Percentiles rank a stretch among this genome's conserved stretches.
phyloP scores from a whole-genome alignment of 2,797 vertebrate species.

The Acanthurus tractus region DNA sequence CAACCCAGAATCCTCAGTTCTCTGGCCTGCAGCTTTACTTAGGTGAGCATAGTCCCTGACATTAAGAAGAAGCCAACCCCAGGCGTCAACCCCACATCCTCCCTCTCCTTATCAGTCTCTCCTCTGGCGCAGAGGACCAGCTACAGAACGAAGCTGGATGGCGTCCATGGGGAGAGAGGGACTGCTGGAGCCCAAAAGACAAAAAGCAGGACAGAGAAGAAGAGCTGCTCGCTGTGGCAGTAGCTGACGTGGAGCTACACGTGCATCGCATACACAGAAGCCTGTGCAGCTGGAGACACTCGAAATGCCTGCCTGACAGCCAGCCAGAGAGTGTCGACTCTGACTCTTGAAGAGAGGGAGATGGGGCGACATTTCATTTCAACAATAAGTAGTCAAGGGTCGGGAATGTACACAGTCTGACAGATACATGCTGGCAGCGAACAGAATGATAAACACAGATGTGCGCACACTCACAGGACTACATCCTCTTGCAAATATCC shows the following conservation, averaged over 20 bases:
- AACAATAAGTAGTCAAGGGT: constrained; percentile 24
- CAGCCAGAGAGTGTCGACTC: constrained; percentile 42
- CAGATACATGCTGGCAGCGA: constrained; percentile 23
- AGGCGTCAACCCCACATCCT: constrained; percentile 3
- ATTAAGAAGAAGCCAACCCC: constrained; percentile 32
- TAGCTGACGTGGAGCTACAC: constrained; percentile 74
- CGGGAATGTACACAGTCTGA: constrained; percentile 64
- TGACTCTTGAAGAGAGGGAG: constrained; percentile 16
- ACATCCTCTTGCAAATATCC: constrained; percentile 1
- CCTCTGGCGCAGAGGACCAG: constrained; percentile 39
- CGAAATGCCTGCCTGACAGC: constrained; percentile 58
- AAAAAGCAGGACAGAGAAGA: constrained; percentile 45
- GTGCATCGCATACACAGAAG: constrained; percentile 32
- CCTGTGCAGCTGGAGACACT: constrained; percentile 74
- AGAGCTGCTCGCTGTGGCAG: constrained; percentile 41
- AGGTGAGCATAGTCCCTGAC: not conserved
- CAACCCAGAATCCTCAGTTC: constrained; percentile 10
- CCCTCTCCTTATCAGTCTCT: constrained; percentile 55
- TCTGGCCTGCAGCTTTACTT: constrained; percentile 14
- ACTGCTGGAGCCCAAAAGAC: constrained; percentile 51
- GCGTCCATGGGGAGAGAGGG: constrained; percentile 48
- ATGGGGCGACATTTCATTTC: constrained; percentile 31
- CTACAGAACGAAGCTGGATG: constrained; percentile 34
- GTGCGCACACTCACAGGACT: not conserved
- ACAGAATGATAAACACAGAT: constrained; percentile 34